Base-by-base conservation (phyloP, 1,140 invertebrate genomes). In the Drosophila truncata region DNA sequence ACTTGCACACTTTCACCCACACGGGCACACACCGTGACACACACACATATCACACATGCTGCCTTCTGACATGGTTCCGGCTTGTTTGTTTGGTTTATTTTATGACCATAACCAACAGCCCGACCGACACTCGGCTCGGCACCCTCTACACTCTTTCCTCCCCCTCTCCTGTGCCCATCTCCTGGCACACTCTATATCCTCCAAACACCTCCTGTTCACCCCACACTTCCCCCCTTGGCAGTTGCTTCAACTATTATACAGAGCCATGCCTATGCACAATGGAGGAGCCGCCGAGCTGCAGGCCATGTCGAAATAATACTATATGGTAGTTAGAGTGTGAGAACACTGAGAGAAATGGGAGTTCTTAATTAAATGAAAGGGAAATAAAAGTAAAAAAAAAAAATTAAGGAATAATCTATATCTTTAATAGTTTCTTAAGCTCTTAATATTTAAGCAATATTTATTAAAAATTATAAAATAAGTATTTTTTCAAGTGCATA, bases 61-160 rank as follows among this genome's bases (percentile, higher is more conserved):
- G 86, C 80, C 80, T 86, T 91, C 80, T 91, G 87, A 91, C 82
- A 91, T 91, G 87, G 82, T 91, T 91, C 87, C 86, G 86, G 82
- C 87, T 91, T 91, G 87, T 91, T 91, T 91, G 82, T 91, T 91
- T 91, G 87, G 87, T 91, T 91, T 91, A 91, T 91, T 91, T 91
- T 91, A 87, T 91, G 87, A 74, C 87, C 87, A 91, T 91, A 91
- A 91, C 87, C 80, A 76, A 83, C 70, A 72, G 67, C 64, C 66
- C 74, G 72, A 61, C 73, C 77, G 49, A 74, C 81, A 54, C 49
- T 25, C 73, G 52, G 49, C 49, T 20, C 69, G 55, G 29, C 46
- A 49, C 33, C 33, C 29, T 23, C 18, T 25, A 9, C 33, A 35
- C 59, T 58, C 31, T 29, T 29, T 29, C 27, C 16, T 35, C 59